These are phyloP conservation scores for Pterostichus madidus DNA, from an alignment of 2,888 invertebrate species.

Conservation along the genomic window DNA sequence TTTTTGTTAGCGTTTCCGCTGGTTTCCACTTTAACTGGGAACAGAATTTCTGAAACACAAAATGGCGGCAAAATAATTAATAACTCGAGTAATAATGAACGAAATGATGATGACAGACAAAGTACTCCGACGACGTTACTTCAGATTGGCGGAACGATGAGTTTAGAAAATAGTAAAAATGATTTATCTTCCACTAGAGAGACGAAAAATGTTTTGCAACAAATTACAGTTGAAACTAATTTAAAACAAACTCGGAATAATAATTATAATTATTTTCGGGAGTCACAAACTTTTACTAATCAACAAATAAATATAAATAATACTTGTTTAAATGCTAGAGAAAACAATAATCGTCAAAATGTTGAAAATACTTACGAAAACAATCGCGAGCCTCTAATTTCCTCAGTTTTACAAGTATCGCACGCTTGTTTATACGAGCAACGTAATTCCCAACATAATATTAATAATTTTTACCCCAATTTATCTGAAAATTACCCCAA, in stretches of 20 bases:
- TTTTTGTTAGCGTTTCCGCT: conserved; percentile 87
- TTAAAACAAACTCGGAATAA: background rate
- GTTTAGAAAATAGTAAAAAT: conserved; percentile 40
- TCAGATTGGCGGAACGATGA: conserved; percentile 75
- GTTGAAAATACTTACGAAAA: background rate
- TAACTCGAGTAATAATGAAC: conserved; percentile 77
- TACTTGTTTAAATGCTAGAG: background rate
- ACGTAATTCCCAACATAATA: background rate
- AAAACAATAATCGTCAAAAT: background rate
- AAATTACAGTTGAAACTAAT: background rate
- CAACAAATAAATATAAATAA: background rate
- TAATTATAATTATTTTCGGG: background rate
- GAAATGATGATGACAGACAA: conserved; percentile 74
- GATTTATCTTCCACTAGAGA: background rate
- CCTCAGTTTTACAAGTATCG: conserved; percentile 13
- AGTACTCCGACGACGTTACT: conserved; percentile 76
- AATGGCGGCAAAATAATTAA: conserved; percentile 72
- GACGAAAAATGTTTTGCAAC: conserved; percentile 5
- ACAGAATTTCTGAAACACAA: conserved; percentile 25
- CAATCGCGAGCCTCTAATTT: conserved; percentile 7
- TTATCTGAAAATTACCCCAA: background rate
- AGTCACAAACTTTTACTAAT: background rate
- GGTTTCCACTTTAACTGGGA: conserved; percentile 81
- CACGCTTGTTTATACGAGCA: conserved; percentile 50
- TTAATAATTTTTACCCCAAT: conserved; percentile 4